A percentile compares a stretch with the other conserved stretches of the same genome.
Evolutionary conservation across 2,797 vertebrate species (phyloP).

Genomic region (Cossypha caffra): DNA sequence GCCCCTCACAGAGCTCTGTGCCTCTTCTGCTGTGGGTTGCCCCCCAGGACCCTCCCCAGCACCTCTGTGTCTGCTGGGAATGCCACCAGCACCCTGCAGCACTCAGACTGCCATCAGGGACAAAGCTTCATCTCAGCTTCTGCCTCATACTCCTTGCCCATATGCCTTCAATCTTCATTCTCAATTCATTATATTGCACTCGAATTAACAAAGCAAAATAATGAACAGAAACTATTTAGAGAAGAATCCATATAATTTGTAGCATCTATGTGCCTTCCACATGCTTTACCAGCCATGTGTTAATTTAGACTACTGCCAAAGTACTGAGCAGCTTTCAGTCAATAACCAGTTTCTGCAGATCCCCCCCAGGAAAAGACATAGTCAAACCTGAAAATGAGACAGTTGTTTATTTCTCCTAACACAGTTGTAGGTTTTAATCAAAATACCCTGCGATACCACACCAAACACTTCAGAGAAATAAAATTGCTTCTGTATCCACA

Average conservation of each 20-base stretch:
- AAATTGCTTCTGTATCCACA: not conserved
- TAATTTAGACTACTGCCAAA: not conserved
- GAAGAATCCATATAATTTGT: not conserved
- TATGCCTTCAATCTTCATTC: not conserved
- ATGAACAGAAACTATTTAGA: not conserved
- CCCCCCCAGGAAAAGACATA: not conserved
- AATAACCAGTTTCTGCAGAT: not conserved
- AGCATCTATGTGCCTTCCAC: not conserved
- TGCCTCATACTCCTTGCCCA: not conserved
- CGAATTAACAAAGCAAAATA: not conserved
- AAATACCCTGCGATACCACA: not conserved
- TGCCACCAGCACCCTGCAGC: not conserved
- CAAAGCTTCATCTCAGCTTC: not conserved
- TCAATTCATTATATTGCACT: not conserved
- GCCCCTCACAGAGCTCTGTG: not conserved
- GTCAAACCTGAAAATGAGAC: not conserved
- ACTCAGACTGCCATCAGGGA: accelerated
- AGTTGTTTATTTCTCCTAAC: constrained; percentile 6
- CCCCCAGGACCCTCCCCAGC: not conserved
- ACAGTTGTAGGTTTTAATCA: constrained; percentile 31
- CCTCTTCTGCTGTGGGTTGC: not conserved
- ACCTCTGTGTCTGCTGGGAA: not conserved
- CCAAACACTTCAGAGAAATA: not conserved
- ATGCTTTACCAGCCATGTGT: not conserved
- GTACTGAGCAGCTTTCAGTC: not conserved